These are phyloP conservation scores for Archaeoteleia sp. DNA, from an alignment of 2,888 invertebrate genomes.

Conservation along the genomic window DNA sequence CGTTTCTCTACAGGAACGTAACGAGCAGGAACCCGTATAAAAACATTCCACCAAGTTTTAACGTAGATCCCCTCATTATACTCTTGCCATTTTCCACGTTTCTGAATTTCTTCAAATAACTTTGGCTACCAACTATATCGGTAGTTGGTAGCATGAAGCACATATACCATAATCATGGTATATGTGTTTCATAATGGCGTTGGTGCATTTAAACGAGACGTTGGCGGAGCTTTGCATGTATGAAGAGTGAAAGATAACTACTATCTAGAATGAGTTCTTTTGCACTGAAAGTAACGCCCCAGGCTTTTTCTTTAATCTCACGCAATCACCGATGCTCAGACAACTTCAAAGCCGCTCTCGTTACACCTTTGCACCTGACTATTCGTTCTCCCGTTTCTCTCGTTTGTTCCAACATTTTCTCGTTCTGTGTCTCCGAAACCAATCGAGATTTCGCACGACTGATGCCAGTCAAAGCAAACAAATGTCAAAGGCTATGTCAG, in stretches of 20 bases:
- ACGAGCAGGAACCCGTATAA: too few species aligned
- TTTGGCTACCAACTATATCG: too few species aligned
- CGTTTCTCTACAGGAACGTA: too few species aligned
- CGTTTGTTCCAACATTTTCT: slow-evolving; percentile 29
- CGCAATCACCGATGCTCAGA: slow-evolving; percentile 54
- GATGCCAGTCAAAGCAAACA: slow-evolving; percentile 42
- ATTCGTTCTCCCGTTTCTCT: slow-evolving; percentile 21
- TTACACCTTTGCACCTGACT: slow-evolving; percentile 50
- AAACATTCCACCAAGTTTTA: too few species aligned
- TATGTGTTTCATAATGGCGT: slow-evolving; percentile 20
- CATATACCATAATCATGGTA: too few species aligned
- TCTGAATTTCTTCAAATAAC: too few species aligned
- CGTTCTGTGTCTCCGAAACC: slow-evolving; percentile 17
- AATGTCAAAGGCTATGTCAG: slow-evolving; percentile 31
- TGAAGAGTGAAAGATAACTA: slow-evolving; percentile 41
- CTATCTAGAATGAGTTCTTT: slow-evolving; percentile 51
- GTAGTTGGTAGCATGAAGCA: too few species aligned
- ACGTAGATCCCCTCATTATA: too few species aligned
- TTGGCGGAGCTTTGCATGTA: slow-evolving; percentile 9
- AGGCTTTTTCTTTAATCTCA: slow-evolving; percentile 52
- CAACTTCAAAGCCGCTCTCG: slow-evolving; percentile 55
- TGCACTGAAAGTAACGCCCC: slow-evolving; percentile 48
- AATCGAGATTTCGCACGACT: slow-evolving; percentile 43
- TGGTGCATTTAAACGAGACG: slow-evolving; percentile 36
- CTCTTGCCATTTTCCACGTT: too few species aligned